Conservation (phyloP, 2,113 vertebrate species). For the Aegotheles bennettii region DNA sequence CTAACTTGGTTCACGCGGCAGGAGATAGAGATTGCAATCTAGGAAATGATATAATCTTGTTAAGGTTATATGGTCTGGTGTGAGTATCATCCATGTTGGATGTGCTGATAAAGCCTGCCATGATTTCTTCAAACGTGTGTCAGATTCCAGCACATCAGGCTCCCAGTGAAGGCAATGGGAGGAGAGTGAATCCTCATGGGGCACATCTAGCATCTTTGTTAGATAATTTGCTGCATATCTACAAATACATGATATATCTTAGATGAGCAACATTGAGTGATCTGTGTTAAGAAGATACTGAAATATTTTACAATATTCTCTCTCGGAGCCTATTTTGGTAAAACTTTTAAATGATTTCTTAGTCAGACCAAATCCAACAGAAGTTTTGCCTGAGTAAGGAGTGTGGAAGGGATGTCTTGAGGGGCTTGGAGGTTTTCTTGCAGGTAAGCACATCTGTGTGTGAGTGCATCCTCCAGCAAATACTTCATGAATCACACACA, state of each 20-base stretch:
- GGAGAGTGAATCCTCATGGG: background rate
- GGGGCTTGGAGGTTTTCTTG: background rate
- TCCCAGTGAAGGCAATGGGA: background rate
- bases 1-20: background rate
- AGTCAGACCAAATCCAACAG: background rate
- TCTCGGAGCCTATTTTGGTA: background rate
- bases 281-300: background rate
- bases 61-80: background rate
- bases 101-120: background rate
- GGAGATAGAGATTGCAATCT: background rate
- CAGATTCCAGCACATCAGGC: rapidly evolving
- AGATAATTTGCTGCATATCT: background rate
- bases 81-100: background rate
- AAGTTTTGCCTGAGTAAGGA: background rate
- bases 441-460: background rate
- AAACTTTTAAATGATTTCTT: background rate
- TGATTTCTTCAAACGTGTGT: background rate
- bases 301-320: background rate
- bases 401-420: background rate
- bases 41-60: background rate
- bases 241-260: background rate
- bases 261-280: background rate
- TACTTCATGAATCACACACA: background rate
- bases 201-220: background rate
- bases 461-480: background rate